Conservation (phyloP, 2,888 invertebrate species). For the Andrena bucephala region DNA sequence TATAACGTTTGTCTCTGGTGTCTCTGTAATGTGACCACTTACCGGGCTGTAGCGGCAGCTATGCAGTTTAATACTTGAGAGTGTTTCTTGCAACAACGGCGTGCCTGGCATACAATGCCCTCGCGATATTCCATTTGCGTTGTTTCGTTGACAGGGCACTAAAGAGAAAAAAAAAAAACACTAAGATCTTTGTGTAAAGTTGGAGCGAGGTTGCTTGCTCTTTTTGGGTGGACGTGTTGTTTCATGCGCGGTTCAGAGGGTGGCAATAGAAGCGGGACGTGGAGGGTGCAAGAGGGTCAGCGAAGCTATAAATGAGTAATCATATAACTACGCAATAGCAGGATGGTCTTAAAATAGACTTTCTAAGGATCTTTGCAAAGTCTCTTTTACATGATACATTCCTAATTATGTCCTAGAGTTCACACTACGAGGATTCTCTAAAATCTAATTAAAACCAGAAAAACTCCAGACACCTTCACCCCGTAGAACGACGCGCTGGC, state of each 20-base stretch:
- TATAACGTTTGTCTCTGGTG: slow-evolving; percentile 61
- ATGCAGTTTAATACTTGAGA: slow-evolving; percentile 71
- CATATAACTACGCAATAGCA: no score
- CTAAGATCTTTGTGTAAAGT: slow-evolving; percentile 6
- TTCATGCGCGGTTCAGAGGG: background rate
- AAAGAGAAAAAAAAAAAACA: background rate
- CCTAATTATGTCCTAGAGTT: no score
- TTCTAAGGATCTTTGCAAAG: no score
- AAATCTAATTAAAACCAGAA: no score
- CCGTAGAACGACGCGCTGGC: no score
- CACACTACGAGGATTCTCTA: no score
- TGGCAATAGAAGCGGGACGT: background rate
- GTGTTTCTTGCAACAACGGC: slow-evolving; percentile 68
- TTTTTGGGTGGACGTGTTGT: background rate
- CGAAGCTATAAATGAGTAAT: no score
- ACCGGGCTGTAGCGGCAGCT: slow-evolving; percentile 56
- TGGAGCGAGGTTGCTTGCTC: background rate
- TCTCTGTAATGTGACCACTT: slow-evolving; percentile 72
- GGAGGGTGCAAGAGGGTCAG: background rate
- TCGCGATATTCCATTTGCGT: slow-evolving; percentile 61
- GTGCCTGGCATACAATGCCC: slow-evolving; percentile 54
- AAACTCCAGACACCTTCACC: no score
- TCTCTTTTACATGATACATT: no score
- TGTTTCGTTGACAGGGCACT: slow-evolving; percentile 35
- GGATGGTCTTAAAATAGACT: no score